These are phyloP conservation scores for Platorchestia sp. DNA, from an alignment of 1,140 invertebrate genomes.

Conservation along the genomic window DNA sequence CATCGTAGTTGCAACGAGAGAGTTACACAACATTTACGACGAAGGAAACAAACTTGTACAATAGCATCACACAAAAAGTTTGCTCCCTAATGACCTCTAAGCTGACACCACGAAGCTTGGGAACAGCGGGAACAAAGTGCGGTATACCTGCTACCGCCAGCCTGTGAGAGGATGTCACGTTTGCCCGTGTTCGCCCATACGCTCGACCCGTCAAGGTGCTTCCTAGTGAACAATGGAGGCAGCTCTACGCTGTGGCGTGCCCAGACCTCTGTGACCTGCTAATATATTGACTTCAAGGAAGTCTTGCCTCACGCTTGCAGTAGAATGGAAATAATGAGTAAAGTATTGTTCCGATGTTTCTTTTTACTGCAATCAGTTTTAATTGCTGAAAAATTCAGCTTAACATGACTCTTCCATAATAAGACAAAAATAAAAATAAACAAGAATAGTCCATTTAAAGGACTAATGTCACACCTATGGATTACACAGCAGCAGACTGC, in stretches of 20 bases:
- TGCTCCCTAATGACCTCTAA: not conserved
- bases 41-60: not conserved
- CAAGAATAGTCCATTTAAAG: not conserved
- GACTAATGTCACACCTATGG: too few relatives aligned
- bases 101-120: not conserved
- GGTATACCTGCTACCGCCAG: not conserved
- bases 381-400: not conserved
- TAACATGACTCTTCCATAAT: not conserved
- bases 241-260: not conserved
- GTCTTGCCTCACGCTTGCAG: not conserved
- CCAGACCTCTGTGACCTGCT: not conserved
- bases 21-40: not conserved
- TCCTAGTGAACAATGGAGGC: not conserved
- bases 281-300: not conserved
- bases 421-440: not conserved
- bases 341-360: too few relatives aligned
- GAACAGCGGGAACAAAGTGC: not conserved
- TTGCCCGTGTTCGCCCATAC: not conserved
- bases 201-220: not conserved
- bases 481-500: not conserved
- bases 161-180: slow-evolving; percentile 12
- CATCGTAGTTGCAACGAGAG: not conserved
- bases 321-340: not conserved
- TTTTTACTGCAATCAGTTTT: too few relatives aligned
- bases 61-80: not conserved